A percentile compares a stretch with the other conserved stretches of the same genome.
Conservation (phyloP, 2,888 invertebrate species). For the Ormyrus nitidulus region DNA sequence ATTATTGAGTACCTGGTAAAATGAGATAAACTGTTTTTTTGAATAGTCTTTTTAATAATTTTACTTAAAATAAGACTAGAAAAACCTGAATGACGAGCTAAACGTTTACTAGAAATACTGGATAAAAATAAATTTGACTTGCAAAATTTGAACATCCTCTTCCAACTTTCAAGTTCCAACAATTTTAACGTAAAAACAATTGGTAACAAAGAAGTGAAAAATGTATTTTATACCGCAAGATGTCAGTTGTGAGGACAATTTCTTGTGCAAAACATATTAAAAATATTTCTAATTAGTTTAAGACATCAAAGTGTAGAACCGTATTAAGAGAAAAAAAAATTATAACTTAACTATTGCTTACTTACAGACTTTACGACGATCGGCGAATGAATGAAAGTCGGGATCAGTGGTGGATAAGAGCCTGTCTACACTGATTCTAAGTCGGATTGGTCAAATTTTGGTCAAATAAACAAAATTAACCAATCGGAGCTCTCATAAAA, state of each 20-base stretch:
- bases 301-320: too few species aligned
- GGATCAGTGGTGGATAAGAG: too few species aligned
- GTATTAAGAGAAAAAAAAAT: too few species aligned
- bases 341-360: too few species aligned
- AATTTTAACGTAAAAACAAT: constrained; percentile 19
- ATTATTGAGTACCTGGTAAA: constrained; percentile 33
- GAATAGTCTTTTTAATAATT: constrained; percentile 10
- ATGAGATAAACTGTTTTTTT: neutral
- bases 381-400: too few species aligned
- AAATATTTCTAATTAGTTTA: too few species aligned
- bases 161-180: neutral
- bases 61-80: constrained; percentile 3
- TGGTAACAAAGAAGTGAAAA: constrained; percentile 11
- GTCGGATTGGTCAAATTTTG: too few species aligned
- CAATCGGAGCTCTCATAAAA: too few species aligned
- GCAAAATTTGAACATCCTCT: constrained; percentile 56
- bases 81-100: constrained; percentile 34
- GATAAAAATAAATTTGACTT: constrained; percentile 52
- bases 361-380: too few species aligned
- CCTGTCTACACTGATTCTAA: too few species aligned
- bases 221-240: constrained; percentile 41
- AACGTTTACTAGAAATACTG: constrained; percentile 24
- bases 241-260: constrained; percentile 41
- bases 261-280: neutral
- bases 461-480: too few species aligned